These are phyloP conservation scores for Bubo bubo DNA, from an alignment of 2,113 vertebrate species.

Conservation along the genomic window DNA sequence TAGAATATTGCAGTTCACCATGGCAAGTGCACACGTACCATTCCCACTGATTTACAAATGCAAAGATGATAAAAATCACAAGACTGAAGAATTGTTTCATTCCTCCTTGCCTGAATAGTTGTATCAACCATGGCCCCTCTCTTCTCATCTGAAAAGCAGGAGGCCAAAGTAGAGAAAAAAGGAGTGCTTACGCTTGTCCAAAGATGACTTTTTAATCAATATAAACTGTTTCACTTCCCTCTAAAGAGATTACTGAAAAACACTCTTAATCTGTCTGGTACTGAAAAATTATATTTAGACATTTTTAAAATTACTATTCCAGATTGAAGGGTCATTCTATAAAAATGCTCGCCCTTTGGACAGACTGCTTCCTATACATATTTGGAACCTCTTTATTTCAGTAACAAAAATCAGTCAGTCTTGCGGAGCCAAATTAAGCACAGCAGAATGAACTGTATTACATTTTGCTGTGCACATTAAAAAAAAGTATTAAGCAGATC, in stretches of 20 bases:
- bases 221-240: neutral
- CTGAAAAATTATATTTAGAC: accelerated
- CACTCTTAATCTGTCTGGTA: neutral
- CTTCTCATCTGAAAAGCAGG: neutral
- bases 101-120: neutral
- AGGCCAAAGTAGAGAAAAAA: neutral
- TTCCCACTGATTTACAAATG: neutral
- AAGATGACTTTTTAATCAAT: accelerated
- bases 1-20: neutral
- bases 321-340: neutral
- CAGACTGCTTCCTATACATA: neutral
- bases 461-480: neutral
- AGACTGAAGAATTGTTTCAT: neutral
- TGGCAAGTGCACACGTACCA: neutral
- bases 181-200: neutral
- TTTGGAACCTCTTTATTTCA: neutral
- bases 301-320: neutral
- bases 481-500: neutral
- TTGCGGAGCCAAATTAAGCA: neutral
- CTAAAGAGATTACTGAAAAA: neutral
- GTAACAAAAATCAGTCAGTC: neutral
- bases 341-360: neutral
- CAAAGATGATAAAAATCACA: neutral
- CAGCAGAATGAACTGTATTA: neutral
- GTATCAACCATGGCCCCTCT: neutral